Evolutionary conservation across 2,888 invertebrate species (phyloP).

Genomic region (Acleris literana): DNA sequence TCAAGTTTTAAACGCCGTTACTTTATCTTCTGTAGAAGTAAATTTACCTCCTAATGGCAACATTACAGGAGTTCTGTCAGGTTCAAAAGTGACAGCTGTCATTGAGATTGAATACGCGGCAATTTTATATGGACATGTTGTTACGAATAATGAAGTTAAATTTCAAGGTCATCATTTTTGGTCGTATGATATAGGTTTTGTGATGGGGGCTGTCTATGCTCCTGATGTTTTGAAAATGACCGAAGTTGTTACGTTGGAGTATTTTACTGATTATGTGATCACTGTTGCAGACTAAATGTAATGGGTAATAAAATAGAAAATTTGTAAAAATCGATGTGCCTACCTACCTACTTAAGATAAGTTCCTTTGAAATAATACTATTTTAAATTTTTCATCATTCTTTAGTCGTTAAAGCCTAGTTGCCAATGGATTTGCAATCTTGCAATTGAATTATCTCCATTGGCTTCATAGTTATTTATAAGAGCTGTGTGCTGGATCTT

Average conservation of each 20-base stretch:
- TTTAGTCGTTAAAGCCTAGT: too few species aligned
- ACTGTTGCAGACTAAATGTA: not conserved
- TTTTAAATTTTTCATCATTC: too few species aligned
- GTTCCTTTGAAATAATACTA: too few species aligned
- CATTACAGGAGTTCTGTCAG: not conserved
- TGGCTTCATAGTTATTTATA: too few species aligned
- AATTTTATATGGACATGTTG: constrained; percentile 6
- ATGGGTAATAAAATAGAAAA: not conserved
- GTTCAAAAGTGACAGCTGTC: not conserved
- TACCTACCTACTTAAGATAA: too few species aligned
- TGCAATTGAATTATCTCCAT: too few species aligned
- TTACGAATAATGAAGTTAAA: constrained; percentile 8
- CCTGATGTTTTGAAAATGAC: not conserved
- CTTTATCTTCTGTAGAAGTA: not conserved
- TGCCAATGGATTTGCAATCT: too few species aligned
- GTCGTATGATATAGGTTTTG: constrained; percentile 2
- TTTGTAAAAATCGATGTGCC: too few species aligned
- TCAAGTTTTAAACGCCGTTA: not conserved
- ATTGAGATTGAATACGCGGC: not conserved
- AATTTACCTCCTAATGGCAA: not conserved
- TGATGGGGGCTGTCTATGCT: not conserved
- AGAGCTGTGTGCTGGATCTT: too few species aligned
- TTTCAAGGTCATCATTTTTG: constrained; percentile 14
- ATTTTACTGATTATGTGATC: not conserved
- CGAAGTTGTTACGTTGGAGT: not conserved